A percentile compares a stretch with the other conserved stretches of the same genome.
phyloP scores from a whole-genome alignment of 2,113 vertebrate genomes.

The Gavialis gangeticus region DNA sequence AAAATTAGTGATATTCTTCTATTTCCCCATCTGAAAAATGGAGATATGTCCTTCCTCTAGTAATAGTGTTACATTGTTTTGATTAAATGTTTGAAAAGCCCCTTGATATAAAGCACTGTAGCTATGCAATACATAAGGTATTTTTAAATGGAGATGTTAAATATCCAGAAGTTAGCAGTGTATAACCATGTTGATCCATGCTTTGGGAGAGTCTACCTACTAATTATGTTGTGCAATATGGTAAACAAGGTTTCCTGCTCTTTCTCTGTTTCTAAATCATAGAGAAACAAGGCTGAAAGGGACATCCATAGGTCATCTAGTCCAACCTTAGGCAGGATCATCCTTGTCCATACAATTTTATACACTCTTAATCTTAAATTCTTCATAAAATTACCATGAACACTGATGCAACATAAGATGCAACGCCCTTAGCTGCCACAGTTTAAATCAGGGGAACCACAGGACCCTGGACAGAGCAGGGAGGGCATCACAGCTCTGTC shows the following conservation, averaged over 20 bases:
- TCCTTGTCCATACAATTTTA: no score
- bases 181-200: neutral
- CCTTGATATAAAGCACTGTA: neutral
- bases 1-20: neutral
- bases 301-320: no score
- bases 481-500: no score
- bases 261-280: neutral
- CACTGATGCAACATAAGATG: no score
- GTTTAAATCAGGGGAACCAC: no score
- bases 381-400: no score
- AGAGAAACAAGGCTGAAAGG: no score
- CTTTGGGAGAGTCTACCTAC: neutral
- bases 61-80: neutral
- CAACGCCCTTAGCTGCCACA: no score
- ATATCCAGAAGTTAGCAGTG: neutral
- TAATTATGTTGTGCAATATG: neutral
- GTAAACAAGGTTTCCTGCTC: neutral
- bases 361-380: no score
- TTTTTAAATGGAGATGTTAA: neutral
- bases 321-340: no score
- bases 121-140: neutral
- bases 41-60: neutral
- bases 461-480: no score
- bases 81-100: neutral
- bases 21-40: conserved; percentile 6